These are phyloP conservation scores for Sciurus carolinensis DNA, from an alignment of 2,797 vertebrate species.

Conservation along the genomic window DNA sequence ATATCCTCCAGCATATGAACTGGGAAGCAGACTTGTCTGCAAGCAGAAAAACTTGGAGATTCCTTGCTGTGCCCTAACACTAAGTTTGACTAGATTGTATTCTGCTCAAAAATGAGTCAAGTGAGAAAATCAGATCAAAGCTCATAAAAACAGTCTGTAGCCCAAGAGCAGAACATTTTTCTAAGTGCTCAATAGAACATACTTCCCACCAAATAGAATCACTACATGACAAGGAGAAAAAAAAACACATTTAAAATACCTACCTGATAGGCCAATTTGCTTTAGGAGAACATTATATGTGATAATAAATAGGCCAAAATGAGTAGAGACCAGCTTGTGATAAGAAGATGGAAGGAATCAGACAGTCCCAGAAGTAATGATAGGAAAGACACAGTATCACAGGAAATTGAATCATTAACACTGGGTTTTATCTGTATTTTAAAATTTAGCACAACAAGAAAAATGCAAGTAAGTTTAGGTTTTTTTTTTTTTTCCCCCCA, in stretches of 20 bases:
- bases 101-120: constrained; percentile 51
- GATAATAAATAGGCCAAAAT: constrained; percentile 32
- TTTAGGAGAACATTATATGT: constrained; percentile 29
- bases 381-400: neutral
- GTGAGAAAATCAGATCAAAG: constrained; percentile 72
- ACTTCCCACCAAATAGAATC: constrained; percentile 56
- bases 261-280: constrained; percentile 6
- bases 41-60: neutral
- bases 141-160: constrained; percentile 65
- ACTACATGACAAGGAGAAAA: neutral
- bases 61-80: neutral
- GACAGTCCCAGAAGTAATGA: neutral
- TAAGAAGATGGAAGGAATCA: neutral
- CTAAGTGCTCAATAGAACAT: neutral
- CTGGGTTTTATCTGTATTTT: neutral
- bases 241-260: constrained; percentile 34
- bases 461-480: neutral
- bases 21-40: neutral
- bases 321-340: neutral
- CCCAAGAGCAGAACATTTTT: constrained; percentile 67
- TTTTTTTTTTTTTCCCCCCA: no score
- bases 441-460: neutral
- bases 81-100: constrained; percentile 33
- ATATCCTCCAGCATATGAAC: neutral
- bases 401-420: neutral